Base-by-base conservation (phyloP, 2,113 vertebrate species). In the Turdus rufiventris region DNA sequence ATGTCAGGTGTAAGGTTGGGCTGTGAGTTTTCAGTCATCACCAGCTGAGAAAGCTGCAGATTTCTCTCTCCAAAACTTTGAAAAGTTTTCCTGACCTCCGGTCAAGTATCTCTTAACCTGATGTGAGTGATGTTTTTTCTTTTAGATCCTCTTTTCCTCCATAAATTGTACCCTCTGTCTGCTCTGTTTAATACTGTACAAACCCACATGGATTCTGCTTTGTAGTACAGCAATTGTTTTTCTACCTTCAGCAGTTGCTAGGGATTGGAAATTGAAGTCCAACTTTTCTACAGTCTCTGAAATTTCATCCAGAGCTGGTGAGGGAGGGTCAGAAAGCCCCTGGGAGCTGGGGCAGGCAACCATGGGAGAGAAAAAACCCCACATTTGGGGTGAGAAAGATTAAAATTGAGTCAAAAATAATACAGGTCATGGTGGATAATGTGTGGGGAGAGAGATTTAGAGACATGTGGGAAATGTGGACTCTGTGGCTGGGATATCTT, bases 1-100 rank as follows among this genome's bases (percentile, higher is more conserved):
- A 94, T 91, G 63, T 84, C 40, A 85, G 83, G 48, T 82, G 53
- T 4, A 88, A 93, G 79, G 70, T 84, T 89, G 76, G 94, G 36
- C 92, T 70, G 3, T 1, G 8, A 87, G 73, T 62, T 86, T 86
- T 87, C 85, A 89, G 58, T 33, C 65, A 50, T 65, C 88, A 61
- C 85, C 88, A 84, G 73, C 92, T 81, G 95, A 77, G 92, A 93
- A 89, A 89, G 77, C 81, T 62, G 60, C 88, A 62, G 56, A 77
- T 87, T 93, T 31, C 63, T 91, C 68, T 54, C 5, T n/a, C 68
- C 23, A 62, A 81, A 95, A 86, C 60, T 89, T 93, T 57, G 36
- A 12, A 62, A 96, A 95, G 84, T 81, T 94, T 87, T 93, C 24
- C 88, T 91, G 94, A 96, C 94, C 88, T 66, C 36, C 20, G 81